Conservation (phyloP, 2,888 invertebrate species). For the Entomobrya proxima region DNA sequence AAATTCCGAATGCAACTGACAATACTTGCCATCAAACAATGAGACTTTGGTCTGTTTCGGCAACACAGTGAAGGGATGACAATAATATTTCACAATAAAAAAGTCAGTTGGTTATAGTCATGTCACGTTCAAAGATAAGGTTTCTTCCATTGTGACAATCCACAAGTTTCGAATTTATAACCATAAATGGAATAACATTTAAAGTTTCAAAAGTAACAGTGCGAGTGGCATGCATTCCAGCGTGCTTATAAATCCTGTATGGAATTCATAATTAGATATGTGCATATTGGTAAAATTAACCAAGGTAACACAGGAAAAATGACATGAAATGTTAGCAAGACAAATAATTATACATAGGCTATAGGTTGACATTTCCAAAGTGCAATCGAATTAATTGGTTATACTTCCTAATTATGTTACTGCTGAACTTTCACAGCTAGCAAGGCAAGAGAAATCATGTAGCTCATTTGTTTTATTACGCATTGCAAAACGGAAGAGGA, state of each 20-base stretch:
- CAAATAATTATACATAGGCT: too few relatives aligned
- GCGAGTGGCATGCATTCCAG: too few relatives aligned
- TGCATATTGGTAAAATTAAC: too few relatives aligned
- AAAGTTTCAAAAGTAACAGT: background rate
- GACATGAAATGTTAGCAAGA: too few relatives aligned
- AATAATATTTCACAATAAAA: constrained; percentile 36
- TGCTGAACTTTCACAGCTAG: constrained; percentile 58
- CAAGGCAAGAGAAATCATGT: constrained; percentile 61
- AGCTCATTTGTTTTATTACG: constrained; percentile 58
- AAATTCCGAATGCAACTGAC: background rate
- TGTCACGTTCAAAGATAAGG: constrained; percentile 44
- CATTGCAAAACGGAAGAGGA: background rate
- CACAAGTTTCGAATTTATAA: background rate
- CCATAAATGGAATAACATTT: constrained; percentile 38
- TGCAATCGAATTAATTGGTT: too few relatives aligned
- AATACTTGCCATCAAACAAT: background rate
- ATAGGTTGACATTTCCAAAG: too few relatives aligned
- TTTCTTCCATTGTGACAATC: background rate
- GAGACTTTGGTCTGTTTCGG: background rate
- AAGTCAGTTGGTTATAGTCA: constrained; percentile 34
- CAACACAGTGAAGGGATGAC: background rate
- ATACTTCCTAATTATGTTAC: constrained; percentile 12
- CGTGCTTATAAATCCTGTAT: too few relatives aligned
- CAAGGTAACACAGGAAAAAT: too few relatives aligned
- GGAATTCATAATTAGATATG: too few relatives aligned